phyloP scores from a whole-genome alignment of 2,888 invertebrate genomes.

The Eristalinus aeneus region DNA sequence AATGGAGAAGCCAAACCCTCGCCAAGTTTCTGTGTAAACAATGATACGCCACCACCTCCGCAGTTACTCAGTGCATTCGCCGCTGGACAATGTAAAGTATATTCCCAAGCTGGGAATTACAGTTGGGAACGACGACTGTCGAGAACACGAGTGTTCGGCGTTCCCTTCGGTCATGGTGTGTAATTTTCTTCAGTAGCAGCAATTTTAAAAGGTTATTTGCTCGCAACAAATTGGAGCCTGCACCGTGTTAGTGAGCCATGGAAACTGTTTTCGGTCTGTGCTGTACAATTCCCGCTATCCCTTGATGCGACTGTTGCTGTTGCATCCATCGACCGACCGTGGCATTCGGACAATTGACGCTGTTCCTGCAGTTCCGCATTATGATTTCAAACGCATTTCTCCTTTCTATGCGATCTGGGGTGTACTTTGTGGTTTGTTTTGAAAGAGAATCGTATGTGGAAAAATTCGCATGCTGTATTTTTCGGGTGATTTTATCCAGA shows the following conservation, averaged over 20 bases:
- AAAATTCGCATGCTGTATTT: too few relatives aligned
- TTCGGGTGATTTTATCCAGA: too few relatives aligned
- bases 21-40: conserved; percentile 37
- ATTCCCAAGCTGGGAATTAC: conserved; percentile 40
- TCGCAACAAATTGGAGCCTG: conserved; percentile 42
- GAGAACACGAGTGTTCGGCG: neutral
- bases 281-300: neutral
- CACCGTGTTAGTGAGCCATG: conserved; percentile 46
- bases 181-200: conserved; percentile 51
- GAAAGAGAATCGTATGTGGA: neutral
- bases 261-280: conserved; percentile 27
- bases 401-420: neutral
- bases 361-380: conserved; percentile 20
- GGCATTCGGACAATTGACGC: conserved; percentile 16
- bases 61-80: neutral
- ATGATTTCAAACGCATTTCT: conserved; percentile 22
- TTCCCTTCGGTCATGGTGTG: conserved; percentile 51
- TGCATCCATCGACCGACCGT: neutral
- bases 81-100: conserved; percentile 37
- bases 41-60: conserved; percentile 1
- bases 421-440: conserved; percentile 6
- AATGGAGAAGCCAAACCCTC: neutral
- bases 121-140: conserved; percentile 1
- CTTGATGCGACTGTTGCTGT: neutral
- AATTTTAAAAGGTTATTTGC: conserved; percentile 58